Conservation (phyloP, 2,113 vertebrate species). For the Geothlypis trichas region DNA sequence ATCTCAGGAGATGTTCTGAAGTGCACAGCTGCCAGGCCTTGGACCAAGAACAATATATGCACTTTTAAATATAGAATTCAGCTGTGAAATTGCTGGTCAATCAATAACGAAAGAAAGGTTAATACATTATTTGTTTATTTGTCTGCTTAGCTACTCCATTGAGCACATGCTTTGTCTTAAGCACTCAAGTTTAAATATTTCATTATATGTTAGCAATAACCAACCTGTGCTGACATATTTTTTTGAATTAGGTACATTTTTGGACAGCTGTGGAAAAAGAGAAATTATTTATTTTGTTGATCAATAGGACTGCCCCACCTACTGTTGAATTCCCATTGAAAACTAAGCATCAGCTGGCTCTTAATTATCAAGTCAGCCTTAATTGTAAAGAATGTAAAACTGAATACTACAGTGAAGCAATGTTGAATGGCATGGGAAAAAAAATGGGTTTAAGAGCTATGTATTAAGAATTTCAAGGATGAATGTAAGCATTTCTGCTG, state of each 20-base stretch:
- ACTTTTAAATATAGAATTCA: background rate
- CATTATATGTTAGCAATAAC: background rate
- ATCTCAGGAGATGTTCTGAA: slow-evolving; percentile 2
- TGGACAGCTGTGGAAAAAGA: background rate
- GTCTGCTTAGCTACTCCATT: background rate
- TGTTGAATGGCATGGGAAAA: background rate
- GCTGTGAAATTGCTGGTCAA: background rate
- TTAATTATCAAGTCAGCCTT: background rate
- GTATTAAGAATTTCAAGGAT: background rate
- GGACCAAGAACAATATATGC: background rate
- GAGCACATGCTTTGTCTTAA: background rate
- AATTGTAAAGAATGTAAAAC: background rate
- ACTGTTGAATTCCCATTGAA: background rate
- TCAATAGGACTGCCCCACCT: background rate
- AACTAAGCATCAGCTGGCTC: background rate
- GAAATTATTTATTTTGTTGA: background rate
- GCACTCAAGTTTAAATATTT: background rate
- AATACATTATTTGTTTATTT: background rate
- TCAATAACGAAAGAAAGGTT: background rate
- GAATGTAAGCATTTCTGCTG: background rate
- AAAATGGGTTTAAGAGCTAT: background rate
- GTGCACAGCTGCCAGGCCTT: background rate
- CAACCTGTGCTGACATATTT: background rate
- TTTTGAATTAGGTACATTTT: background rate
- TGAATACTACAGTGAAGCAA: background rate